Base-by-base conservation (phyloP, 1,140 invertebrate genomes). In the Mactra quadrangularis region DNA sequence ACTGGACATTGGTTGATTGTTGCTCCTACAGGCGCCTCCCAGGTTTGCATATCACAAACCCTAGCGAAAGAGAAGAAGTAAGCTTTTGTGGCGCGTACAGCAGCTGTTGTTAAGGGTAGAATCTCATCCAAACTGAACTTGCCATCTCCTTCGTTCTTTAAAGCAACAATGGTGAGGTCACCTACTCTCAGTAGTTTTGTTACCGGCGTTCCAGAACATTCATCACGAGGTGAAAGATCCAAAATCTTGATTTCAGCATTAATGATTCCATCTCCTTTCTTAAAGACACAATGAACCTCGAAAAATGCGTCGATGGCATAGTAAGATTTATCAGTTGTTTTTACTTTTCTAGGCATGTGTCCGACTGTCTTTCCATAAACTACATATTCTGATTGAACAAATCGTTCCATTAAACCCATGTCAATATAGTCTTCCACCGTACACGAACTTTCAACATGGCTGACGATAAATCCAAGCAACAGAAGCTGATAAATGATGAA, bases 1-100 rank as follows among this genome's bases (percentile, higher is more conserved):
- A 79, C 33, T n/a, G 76, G 76, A 53, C 76, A 79, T n/a, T 33
- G 68, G 50, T 79, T 68, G 19, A 27, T 33, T 17, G 1, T 68
- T 3, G 76, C 76, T 7, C 76, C 76, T 3, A 22, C n/a, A 4
- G 76, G 76, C 2, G 62, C 13, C 35, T 68, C 57, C 76, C 76
- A 79, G 13, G 7, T 66, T 38, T 79, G 76, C 35, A 57, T 55
- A 29, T 22, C 22, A 38, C 76, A 79, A 17, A 79, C 27, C 27
- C 35, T 79, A 6, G 60, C 27, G 6, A 79, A 13, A 9, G 76
- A 68, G 29, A 79, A 50, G 62, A 79, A 57, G 50, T 68, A 79
- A 0, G 76, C 62, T 45, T 57, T 50, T 0, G 17, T 29, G 11
- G 76, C 60, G 0, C 3, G 33, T 9, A 79, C 27, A 17, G 33